These are phyloP conservation scores for Coptotermes formosanus DNA, from an alignment of 1,140 invertebrate genomes.

Conservation along the genomic window DNA sequence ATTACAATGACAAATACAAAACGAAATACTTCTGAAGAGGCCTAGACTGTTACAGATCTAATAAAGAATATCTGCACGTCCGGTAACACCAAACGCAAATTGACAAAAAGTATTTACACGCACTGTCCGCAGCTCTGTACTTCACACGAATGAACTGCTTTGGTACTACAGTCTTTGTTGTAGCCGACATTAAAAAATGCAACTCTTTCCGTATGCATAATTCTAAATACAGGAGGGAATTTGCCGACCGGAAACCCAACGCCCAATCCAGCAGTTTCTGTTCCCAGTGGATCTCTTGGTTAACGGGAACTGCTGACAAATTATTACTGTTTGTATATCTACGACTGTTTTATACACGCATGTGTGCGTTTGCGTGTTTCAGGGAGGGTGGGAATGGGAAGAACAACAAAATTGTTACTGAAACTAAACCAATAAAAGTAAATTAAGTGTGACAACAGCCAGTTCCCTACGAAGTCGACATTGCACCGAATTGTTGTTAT, in stretches of 20 bases:
- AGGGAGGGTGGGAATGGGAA: no score
- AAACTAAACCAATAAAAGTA: conserved; percentile 5
- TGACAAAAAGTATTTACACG: no score
- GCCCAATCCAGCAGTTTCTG: neutral
- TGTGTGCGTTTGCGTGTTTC: neutral
- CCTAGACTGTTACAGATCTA: no score
- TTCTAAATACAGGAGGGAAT: neutral
- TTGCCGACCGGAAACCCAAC: neutral
- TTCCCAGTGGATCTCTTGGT: neutral
- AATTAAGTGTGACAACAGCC: neutral
- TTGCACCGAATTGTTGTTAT: neutral
- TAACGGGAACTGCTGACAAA: neutral
- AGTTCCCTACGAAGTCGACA: neutral
- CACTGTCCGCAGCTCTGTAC: no score
- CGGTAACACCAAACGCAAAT: no score
- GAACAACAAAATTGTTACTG: neutral
- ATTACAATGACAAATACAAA: no score
- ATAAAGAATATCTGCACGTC: no score
- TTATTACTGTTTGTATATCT: neutral
- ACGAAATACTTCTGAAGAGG: no score
- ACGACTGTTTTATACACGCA: neutral
- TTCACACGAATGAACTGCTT: no score
- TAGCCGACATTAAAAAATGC: neutral
- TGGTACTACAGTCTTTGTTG: no score
- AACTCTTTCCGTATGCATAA: neutral